Evolutionary conservation across 2,797 vertebrate genomes (phyloP).

Genomic region (Lacerta viridis): DNA sequence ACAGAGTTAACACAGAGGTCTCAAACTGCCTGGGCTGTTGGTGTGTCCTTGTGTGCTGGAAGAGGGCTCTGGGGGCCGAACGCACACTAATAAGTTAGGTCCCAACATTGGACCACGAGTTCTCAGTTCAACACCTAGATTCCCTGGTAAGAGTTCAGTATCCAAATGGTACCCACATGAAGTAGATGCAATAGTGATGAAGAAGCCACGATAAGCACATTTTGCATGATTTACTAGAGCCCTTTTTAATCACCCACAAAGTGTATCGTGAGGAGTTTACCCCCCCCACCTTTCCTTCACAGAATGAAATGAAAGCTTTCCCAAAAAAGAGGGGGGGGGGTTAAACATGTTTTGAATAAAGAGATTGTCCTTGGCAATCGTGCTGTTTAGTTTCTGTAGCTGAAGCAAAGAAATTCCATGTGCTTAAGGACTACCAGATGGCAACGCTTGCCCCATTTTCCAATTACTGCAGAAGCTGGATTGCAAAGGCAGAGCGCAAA

Average conservation of each 20-base stretch:
- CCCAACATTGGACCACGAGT: neutral
- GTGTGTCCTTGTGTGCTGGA: too few relatives aligned
- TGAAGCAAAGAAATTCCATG: constrained; percentile 80
- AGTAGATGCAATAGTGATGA: neutral
- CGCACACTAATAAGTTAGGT: neutral
- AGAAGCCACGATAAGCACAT: neutral
- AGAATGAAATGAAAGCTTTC: constrained; percentile 6
- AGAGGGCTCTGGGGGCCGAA: too few relatives aligned
- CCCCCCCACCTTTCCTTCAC: neutral
- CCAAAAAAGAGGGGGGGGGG: constrained; percentile 9
- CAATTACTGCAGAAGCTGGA: constrained; percentile 9
- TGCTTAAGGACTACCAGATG: constrained; percentile 86
- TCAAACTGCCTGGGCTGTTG: too few relatives aligned
- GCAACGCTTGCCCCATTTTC: constrained; percentile 37
- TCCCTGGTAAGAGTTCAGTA: neutral
- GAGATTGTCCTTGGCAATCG: constrained; percentile 42
- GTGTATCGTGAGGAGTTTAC: neutral
- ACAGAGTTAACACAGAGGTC: too few relatives aligned
- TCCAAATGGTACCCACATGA: neutral
- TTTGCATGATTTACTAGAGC: neutral
- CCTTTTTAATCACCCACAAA: constrained; percentile 10
- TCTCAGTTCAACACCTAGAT: neutral
- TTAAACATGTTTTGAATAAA: constrained; percentile 43
- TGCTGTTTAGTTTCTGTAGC: constrained; percentile 87
- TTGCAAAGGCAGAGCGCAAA: neutral